Percentiles rank a stretch among this genome's conserved stretches.
Evolutionary conservation across 2,113 vertebrate genomes (phyloP).

Genomic region (western clawed frog (Xenopus tropicalis)): DNA sequence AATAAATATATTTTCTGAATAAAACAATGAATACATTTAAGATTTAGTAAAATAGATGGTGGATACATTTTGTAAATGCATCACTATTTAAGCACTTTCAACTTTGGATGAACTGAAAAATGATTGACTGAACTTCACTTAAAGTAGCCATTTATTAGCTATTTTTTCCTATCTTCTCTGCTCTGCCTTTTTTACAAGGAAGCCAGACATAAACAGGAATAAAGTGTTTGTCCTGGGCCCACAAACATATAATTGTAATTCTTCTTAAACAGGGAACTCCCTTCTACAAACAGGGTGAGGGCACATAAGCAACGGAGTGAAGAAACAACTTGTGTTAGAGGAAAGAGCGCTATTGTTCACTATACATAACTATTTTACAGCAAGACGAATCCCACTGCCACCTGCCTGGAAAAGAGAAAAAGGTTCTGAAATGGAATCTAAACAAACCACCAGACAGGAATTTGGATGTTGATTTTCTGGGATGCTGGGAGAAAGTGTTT

Average conservation of each 20-base stretch:
- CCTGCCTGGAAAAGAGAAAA: not conserved
- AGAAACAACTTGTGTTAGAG: constrained; percentile 53
- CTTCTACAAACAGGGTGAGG: constrained; percentile 57
- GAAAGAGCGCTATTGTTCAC: constrained; percentile 27
- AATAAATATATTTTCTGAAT: no score
- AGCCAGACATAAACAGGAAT: constrained; percentile 66
- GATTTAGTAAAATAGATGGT: not conserved
- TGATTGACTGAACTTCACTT: constrained; percentile 38
- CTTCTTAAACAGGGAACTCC: constrained; percentile 61
- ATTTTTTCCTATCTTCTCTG: constrained; percentile 33
- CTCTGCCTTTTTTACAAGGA: constrained; percentile 46
- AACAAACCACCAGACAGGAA: not conserved
- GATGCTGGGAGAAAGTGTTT: constrained; percentile 38
- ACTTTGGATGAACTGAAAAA: constrained; percentile 50
- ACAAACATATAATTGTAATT: constrained; percentile 66
- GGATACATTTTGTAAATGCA: no score
- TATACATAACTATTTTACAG: no score
- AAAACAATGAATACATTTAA: no score
- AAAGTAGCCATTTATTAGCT: constrained; percentile 34
- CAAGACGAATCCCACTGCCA: constrained; percentile 5
- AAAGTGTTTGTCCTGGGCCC: constrained; percentile 51
- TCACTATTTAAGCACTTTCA: constrained; percentile 38
- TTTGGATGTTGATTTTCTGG: constrained; percentile 34
- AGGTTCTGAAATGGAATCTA: constrained; percentile 11
- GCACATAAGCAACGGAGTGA: constrained; percentile 49